Base-by-base conservation (phyloP, 2,797 vertebrate genomes). In the Acrossocheilus wenchowensis region DNA sequence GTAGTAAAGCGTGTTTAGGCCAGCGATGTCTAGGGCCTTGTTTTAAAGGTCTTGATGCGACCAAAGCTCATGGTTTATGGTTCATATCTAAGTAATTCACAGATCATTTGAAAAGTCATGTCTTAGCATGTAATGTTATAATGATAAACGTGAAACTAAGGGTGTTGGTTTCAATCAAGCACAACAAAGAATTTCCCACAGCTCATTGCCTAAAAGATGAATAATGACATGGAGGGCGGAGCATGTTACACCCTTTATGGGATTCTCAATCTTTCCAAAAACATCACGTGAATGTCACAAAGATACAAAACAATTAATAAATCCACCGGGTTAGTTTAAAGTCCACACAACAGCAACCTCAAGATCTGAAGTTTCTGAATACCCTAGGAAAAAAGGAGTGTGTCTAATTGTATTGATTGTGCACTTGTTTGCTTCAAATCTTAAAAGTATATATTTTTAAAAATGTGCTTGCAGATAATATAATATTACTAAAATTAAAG, bases 201-300 rank as follows among this genome's bases (percentile, higher is more conserved):
- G 48, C 79, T 83, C 80, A 48, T 41, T 54, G 82, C 62, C 45
- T 73, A 15, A 50, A 86, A 85, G 87, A 87, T 81, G 36, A 77
- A 88, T 86, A 45, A 86, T 86, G 77, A 78, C 72, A 84, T 4
- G 54, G 87, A 84, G 83, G 82, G 82, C 60, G 75, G 85, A 88
- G 85, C 60, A 7, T 75, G 89, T 85, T 87, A 85, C 89, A 64
- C 80, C 89, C 87, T 72, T 87, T 50, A 41, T 64, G 62, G 86
- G 23, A 81, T 68, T 75, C 75, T 83, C 80, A 74, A 77, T 71
- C 34, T 74, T 80, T 82, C 68, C 77, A 62, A 66, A 71, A 83
- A 54, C 34, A 60, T 69, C 82, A 82, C 36, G 73, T 81, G 74
- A 90, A 75, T 66, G 3, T 23, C 41, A 36, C 43, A 45, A 57